A percentile compares a stretch with the other conserved stretches of the same genome.
phyloP scores from a whole-genome alignment of 1,140 invertebrate species.

The Schlechtendalia chinensis region DNA sequence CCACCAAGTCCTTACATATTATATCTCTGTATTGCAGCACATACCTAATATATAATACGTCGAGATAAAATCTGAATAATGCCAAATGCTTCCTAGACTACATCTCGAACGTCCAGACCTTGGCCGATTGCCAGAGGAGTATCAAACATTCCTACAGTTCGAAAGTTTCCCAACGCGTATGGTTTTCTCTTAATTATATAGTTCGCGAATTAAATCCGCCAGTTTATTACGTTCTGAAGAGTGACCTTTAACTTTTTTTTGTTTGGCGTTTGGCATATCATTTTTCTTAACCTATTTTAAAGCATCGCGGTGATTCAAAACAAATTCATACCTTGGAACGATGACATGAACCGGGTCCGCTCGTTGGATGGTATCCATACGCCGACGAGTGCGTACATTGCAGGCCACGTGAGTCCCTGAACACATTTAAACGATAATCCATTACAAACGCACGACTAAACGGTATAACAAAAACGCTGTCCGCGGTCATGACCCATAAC shows the following conservation, averaged over 20 bases:
- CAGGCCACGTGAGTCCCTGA: conserved; percentile 80
- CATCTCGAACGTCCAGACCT: background rate
- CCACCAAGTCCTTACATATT: too few relatives aligned
- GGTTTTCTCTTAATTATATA: conserved; percentile 3
- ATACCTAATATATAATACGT: background rate
- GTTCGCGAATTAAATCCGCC: conserved; percentile 11
- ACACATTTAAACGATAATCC: conserved; percentile 52
- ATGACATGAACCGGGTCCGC: conserved; percentile 73
- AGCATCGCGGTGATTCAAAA: background rate
- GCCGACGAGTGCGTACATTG: conserved; percentile 81
- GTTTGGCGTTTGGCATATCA: conserved; percentile 16
- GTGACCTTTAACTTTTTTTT: conserved; percentile 35
- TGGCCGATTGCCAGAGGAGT: background rate
- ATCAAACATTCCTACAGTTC: conserved; percentile 1
- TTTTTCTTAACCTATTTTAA: conserved; percentile 34
- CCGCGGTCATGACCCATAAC: too few relatives aligned
- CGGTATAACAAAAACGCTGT: too few relatives aligned
- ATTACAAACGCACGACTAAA: too few relatives aligned
- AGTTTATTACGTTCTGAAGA: background rate
- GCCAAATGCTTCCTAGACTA: background rate
- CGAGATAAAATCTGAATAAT: conserved; percentile 2
- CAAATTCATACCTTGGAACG: conserved; percentile 65
- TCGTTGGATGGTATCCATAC: conserved; percentile 79
- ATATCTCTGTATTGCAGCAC: too few relatives aligned
- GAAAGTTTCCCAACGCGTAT: background rate